These are phyloP conservation scores for Ophiothrix spiculata DNA, from an alignment of 35 echinoderm and acorn worm species.

Conservation along the genomic window DNA sequence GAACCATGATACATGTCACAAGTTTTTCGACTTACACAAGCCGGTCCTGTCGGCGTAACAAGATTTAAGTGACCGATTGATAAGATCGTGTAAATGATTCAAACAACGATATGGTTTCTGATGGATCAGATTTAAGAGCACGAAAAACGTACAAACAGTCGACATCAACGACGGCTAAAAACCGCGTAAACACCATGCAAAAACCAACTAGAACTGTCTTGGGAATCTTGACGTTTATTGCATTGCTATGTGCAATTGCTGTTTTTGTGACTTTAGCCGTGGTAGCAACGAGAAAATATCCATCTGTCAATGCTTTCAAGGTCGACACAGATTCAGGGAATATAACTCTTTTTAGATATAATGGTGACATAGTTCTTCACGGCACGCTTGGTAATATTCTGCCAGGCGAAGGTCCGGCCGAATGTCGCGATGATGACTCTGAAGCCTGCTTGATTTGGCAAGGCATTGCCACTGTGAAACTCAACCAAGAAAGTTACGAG, in stretches of 20 bases:
- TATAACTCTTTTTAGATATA: neutral
- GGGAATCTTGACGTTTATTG: neutral
- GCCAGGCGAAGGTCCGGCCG: neutral
- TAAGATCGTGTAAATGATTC: no score
- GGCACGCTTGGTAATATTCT: neutral
- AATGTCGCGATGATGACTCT: neutral
- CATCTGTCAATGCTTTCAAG: neutral
- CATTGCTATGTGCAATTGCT: neutral
- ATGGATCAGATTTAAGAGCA: no score
- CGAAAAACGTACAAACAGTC: no score
- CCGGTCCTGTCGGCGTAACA: no score
- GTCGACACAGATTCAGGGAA: neutral
- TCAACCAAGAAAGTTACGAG: neutral
- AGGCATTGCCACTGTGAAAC: neutral
- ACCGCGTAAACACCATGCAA: no score
- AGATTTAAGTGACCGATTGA: no score
- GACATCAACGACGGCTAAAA: no score
- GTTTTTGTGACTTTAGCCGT: conserved; percentile 6
- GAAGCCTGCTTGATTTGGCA: neutral
- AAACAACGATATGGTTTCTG: no score
- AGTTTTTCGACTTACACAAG: no score
- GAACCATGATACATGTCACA: no score
- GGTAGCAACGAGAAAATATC: neutral
- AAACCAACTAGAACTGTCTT: no score
- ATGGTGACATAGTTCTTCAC: neutral